Percentiles rank a stretch among this genome's conserved stretches.
phyloP scores from a whole-genome alignment of 1,140 invertebrate genomes.

The Drosophila equinoxialis region DNA sequence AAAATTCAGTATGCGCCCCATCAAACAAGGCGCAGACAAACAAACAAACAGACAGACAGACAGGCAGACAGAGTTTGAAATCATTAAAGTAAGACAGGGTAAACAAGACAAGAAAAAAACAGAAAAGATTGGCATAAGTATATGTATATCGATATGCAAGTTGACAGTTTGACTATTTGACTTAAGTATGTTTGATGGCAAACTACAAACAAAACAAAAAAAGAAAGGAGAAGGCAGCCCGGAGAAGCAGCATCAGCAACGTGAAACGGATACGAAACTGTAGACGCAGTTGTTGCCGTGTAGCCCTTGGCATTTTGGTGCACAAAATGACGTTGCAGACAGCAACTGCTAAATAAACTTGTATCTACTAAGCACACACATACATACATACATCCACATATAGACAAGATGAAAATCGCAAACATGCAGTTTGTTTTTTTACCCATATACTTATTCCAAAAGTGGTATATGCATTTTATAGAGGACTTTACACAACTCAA shows the following conservation, averaged over 20 bases:
- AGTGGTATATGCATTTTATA: not conserved
- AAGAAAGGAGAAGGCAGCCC: not conserved
- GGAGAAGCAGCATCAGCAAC: no score
- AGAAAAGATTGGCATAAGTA: conserved; percentile 14
- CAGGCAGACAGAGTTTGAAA: conserved; percentile 40
- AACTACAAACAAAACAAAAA: not conserved
- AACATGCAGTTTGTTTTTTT: conserved; percentile 54
- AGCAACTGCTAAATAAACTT: conserved; percentile 60
- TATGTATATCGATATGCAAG: conserved; percentile 59
- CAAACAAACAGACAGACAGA: conserved; percentile 20
- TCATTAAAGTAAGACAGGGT: conserved; percentile 61
- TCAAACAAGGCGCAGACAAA: conserved; percentile 51
- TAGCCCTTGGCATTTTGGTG: conserved; percentile 9
- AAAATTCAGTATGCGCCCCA: conserved; percentile 67
- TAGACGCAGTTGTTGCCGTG: conserved; percentile 1
- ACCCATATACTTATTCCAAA: not conserved
- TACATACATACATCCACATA: not conserved
- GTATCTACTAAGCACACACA: conserved; percentile 16
- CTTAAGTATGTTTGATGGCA: conserved; percentile 60
- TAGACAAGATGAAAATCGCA: conserved; percentile 71
- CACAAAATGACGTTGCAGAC: conserved; percentile 49
- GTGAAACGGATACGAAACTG: not conserved
- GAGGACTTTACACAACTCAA: not conserved
- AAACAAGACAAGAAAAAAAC: conserved; percentile 62
- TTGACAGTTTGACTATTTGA: conserved; percentile 79